Evolutionary conservation across 2,888 invertebrate genomes (phyloP).

Genomic region (Malthinus flaveolus): DNA sequence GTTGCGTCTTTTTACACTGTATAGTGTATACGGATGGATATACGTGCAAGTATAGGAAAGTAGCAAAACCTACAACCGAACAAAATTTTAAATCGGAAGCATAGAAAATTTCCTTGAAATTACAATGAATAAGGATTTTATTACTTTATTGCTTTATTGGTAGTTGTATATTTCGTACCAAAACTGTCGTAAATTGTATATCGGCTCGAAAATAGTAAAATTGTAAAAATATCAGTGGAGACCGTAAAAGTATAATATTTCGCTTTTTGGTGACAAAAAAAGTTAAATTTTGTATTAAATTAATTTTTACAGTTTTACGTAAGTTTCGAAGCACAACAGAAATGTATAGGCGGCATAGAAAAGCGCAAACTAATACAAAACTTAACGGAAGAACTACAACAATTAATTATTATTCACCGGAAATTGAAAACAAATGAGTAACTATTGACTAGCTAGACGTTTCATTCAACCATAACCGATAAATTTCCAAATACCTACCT

Average conservation of each 20-base stretch:
- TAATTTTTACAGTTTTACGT: background rate
- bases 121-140: slow-evolving; percentile 21
- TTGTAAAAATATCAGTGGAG: slow-evolving; percentile 25
- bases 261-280: background rate
- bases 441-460: slow-evolving; percentile 42
- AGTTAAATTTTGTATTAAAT: background rate
- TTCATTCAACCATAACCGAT: slow-evolving; percentile 43
- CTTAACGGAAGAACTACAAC: slow-evolving; percentile 48
- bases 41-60: background rate
- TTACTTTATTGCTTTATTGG: slow-evolving; percentile 29
- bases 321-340: background rate
- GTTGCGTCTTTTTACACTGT: no score
- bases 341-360: slow-evolving; percentile 19
- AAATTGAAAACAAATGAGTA: slow-evolving; percentile 52
- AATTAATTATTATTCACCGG: slow-evolving; percentile 48
- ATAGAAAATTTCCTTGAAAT: slow-evolving; percentile 31
- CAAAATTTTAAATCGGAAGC: slow-evolving; percentile 25
- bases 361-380: slow-evolving; percentile 35
- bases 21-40: no score
- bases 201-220: slow-evolving; percentile 1
- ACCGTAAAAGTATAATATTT: slow-evolving; percentile 23
- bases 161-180: slow-evolving; percentile 14
- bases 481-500: slow-evolving; percentile 39
- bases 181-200: slow-evolving; percentile 20
- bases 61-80: slow-evolving; percentile 8